Evolutionary conservation across 1,140 invertebrate genomes (phyloP).

Genomic region (Scaptomyza hsui): DNA sequence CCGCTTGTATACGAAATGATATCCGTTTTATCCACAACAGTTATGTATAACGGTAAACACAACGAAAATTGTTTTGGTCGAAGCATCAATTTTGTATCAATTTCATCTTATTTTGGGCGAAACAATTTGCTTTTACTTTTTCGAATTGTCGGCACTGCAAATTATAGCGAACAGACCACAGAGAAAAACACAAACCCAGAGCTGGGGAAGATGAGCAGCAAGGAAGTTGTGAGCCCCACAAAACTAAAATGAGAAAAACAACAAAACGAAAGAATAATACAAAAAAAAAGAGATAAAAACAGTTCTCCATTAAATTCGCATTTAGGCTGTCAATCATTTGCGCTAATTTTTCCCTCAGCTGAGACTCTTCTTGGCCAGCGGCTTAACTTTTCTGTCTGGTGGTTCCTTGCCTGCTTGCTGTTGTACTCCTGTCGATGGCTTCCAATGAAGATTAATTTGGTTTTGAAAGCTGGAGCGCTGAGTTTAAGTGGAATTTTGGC

Average conservation of each 20-base stretch:
- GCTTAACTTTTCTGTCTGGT: slow-evolving; percentile 2
- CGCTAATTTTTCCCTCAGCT: slow-evolving; percentile 74
- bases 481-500: slow-evolving; percentile 66
- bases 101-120: slow-evolving; percentile 51
- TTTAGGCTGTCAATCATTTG: slow-evolving; percentile 83
- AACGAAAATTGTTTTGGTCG: slow-evolving; percentile 54
- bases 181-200: slow-evolving; percentile 1
- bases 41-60: slow-evolving; percentile 48
- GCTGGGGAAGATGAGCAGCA: slow-evolving; percentile 15
- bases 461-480: slow-evolving; percentile 62
- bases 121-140: slow-evolving; percentile 73
- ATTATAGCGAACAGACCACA: slow-evolving; percentile 60
- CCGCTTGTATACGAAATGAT: background rate
- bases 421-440: slow-evolving; percentile 69
- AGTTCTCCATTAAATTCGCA: slow-evolving; percentile 82
- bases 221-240: slow-evolving; percentile 22
- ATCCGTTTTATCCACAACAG: background rate
- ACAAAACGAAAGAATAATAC: too few species aligned
- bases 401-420: slow-evolving; percentile 2
- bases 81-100: slow-evolving; percentile 79
- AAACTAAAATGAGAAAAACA: slow-evolving; percentile 3
- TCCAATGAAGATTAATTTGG: slow-evolving; percentile 81
- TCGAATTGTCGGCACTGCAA: slow-evolving; percentile 57
- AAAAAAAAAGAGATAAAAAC: too few species aligned
- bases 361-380: slow-evolving; percentile 29